Percentiles rank a stretch among this genome's conserved stretches.
phyloP scores from a whole-genome alignment of 2,797 vertebrate genomes.

The Labeo calbasu region DNA sequence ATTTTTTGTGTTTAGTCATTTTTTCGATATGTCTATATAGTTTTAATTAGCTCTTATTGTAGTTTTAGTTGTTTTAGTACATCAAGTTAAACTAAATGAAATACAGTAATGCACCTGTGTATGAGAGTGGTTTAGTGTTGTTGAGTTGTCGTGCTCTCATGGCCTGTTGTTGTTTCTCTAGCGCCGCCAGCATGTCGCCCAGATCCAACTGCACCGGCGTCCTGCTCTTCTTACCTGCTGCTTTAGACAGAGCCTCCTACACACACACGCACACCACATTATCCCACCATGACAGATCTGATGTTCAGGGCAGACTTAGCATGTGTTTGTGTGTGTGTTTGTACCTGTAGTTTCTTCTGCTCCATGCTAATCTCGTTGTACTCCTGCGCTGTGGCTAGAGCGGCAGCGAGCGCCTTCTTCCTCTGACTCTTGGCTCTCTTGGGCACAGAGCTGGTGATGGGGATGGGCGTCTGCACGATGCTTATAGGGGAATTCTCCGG shows the following conservation, averaged over 20 bases:
- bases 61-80: too few species aligned
- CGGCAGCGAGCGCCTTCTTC: slow-evolving; percentile 97
- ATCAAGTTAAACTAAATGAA: too few species aligned
- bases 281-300: not conserved
- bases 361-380: slow-evolving; percentile 99
- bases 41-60: too few species aligned
- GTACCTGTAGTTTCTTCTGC: slow-evolving; percentile 94
- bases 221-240: slow-evolving; percentile 96
- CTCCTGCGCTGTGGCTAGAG: slow-evolving; percentile 95
- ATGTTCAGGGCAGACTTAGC: not conserved
- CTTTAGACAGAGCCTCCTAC: slow-evolving; percentile 95
- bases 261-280: slow-evolving; percentile 60
- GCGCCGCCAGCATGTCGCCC: slow-evolving; percentile 95
- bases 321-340: slow-evolving; percentile 8
- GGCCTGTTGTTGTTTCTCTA: slow-evolving; percentile 95
- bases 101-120: slow-evolving; percentile 79
- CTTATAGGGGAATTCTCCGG: slow-evolving; percentile 97
- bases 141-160: slow-evolving; percentile 95
- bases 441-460: slow-evolving; percentile 96
- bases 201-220: slow-evolving; percentile 94
- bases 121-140: slow-evolving; percentile 92
- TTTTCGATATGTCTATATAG: too few species aligned
- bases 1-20: too few species aligned
- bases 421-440: slow-evolving; percentile 98
- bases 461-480: slow-evolving; percentile 98